Conservation (phyloP, 2,113 vertebrate species). For the Dryoscopus gambensis region DNA sequence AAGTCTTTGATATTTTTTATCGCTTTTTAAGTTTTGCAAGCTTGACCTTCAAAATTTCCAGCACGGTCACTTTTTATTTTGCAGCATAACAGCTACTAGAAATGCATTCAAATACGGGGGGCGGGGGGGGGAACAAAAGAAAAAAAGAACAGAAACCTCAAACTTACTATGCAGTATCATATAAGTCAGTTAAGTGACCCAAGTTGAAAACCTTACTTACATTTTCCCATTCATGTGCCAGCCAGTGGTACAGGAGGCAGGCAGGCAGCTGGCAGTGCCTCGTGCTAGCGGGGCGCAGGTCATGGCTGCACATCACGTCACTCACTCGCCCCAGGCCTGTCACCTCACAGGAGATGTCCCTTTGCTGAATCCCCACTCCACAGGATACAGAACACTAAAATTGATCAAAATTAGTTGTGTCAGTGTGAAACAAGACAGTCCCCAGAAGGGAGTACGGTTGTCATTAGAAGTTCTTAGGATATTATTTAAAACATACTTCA, state of each 20-base stretch:
- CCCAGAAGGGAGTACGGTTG: neutral
- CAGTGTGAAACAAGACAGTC: neutral
- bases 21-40: neutral
- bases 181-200: too few relatives aligned
- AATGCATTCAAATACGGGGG: neutral
- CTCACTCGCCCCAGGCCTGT: constrained; percentile 73
- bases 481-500: neutral
- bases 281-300: constrained; percentile 40
- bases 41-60: neutral
- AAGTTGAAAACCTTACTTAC: constrained; percentile 69
- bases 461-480: neutral
- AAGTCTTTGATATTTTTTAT: neutral
- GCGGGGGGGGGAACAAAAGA: too few relatives aligned
- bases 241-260: constrained; percentile 78
- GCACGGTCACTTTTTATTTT: neutral
- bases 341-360: constrained; percentile 83
- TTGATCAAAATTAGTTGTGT: neutral
- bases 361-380: constrained; percentile 80
- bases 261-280: constrained; percentile 71
- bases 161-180: neutral
- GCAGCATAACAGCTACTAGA: neutral
- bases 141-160: neutral
- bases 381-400: constrained; percentile 88
- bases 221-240: constrained; percentile 73
- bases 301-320: constrained; percentile 68